phyloP scores from a whole-genome alignment of 2,888 invertebrate species.

The Rhopalosiphum nymphaeae region DNA sequence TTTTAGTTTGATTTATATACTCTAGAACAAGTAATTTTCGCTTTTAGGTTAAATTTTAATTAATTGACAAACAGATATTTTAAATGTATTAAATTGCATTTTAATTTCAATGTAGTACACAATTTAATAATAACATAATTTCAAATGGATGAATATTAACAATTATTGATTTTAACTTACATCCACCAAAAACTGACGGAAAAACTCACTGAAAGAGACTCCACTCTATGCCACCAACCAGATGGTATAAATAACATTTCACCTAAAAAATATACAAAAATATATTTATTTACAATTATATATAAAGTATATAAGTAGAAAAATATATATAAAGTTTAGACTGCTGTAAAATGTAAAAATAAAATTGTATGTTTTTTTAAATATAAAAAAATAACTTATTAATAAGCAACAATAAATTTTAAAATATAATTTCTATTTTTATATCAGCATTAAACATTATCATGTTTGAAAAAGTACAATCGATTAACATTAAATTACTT shows the following conservation, averaged over 20 bases:
- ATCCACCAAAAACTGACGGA: slow-evolving; percentile 99
- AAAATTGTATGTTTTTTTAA: too few relatives aligned
- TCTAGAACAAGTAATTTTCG: neutral
- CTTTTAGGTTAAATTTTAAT: neutral
- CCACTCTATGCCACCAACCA: slow-evolving; percentile 97
- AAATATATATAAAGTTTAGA: too few relatives aligned
- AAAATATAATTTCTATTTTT: too few relatives aligned
- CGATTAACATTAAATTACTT: too few relatives aligned
- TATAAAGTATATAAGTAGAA: too few relatives aligned
- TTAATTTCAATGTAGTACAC: neutral
- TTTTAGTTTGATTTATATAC: neutral
- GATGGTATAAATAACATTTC: slow-evolving; percentile 95
- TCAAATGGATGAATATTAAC: neutral
- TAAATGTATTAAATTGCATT: neutral
- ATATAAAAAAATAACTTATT: too few relatives aligned
- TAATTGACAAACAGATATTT: neutral
- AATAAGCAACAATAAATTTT: too few relatives aligned
- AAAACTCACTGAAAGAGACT: slow-evolving; percentile 88
- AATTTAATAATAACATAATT: neutral
- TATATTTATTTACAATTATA: neutral
- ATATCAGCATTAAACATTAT: too few relatives aligned
- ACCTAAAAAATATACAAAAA: slow-evolving; percentile 72
- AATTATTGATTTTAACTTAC: slow-evolving; percentile 70
- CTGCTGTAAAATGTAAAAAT: too few relatives aligned
- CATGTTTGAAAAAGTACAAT: too few relatives aligned